phyloP scores from a whole-genome alignment of 2,888 invertebrate species.

The Meloe dianella region DNA sequence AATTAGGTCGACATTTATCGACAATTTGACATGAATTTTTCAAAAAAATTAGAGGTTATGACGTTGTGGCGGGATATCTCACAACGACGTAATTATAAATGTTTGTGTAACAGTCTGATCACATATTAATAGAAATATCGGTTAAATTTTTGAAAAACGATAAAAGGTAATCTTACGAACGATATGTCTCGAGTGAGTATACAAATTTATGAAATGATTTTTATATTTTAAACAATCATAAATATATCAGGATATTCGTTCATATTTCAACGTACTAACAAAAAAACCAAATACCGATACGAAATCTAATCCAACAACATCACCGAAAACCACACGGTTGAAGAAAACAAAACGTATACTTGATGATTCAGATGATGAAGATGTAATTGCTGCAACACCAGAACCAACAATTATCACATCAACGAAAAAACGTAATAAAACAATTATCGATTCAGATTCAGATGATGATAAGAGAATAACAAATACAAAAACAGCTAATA shows the following conservation, averaged over 20 bases:
- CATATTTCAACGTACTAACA: slow-evolving; percentile 61
- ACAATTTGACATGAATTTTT: too few relatives aligned
- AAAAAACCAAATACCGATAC: slow-evolving; percentile 44
- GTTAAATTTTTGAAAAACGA: too few relatives aligned
- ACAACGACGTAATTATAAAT: too few relatives aligned
- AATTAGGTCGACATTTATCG: too few relatives aligned
- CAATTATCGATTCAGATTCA: slow-evolving; percentile 42
- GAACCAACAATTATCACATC: slow-evolving; percentile 33
- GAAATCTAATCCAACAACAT: slow-evolving; percentile 35
- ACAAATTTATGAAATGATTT: background rate
- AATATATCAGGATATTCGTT: slow-evolving; percentile 70
- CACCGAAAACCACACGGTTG: slow-evolving; percentile 5
- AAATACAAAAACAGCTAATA: slow-evolving; percentile 49
- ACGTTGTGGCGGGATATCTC: too few relatives aligned
- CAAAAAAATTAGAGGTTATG: too few relatives aligned
- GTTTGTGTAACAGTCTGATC: too few relatives aligned
- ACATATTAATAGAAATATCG: too few relatives aligned
- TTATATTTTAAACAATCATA: slow-evolving; percentile 5
- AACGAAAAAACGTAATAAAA: slow-evolving; percentile 27
- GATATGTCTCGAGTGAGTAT: slow-evolving; percentile 28
- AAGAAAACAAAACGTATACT: slow-evolving; percentile 44
- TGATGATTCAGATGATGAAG: slow-evolving; percentile 64
- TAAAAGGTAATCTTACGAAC: background rate
- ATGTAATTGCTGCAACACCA: slow-evolving; percentile 66
- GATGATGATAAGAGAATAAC: slow-evolving; percentile 40